Conservation (phyloP, 2,113 vertebrate genomes). For the Boleophthalmus pectinirostris region DNA sequence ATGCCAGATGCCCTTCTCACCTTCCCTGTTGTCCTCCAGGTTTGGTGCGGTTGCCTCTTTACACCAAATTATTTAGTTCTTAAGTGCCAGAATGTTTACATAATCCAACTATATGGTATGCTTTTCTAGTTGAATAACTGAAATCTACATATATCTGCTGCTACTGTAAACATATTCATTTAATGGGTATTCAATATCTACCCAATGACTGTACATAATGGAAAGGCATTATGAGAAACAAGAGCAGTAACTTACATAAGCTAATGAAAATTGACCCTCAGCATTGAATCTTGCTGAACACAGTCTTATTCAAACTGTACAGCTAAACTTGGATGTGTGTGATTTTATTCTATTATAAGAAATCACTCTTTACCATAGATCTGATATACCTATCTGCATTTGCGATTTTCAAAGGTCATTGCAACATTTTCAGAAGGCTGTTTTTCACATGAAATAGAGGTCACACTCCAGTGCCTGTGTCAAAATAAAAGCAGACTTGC, state of each 20-base stretch:
- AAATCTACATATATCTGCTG: no score
- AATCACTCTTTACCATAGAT: background rate
- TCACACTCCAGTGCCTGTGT: background rate
- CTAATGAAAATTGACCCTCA: background rate
- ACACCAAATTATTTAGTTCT: no score
- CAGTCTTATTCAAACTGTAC: background rate
- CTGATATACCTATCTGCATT: background rate
- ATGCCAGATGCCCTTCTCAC: background rate
- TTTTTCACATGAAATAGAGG: background rate
- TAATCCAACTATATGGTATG: no score
- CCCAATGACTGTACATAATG: no score
- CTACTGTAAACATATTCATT: no score
- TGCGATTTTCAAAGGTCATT: background rate
- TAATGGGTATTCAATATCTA: no score
- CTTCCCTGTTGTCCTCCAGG: background rate
- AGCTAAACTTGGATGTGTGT: background rate
- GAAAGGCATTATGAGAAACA: no score
- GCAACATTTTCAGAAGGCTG: background rate
- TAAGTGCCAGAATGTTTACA: no score
- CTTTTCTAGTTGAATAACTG: no score
- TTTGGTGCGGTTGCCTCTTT: no score
- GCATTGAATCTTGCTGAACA: background rate
- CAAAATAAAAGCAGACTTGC: slow-evolving; percentile 5
- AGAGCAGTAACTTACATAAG: background rate
- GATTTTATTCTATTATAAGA: background rate